These are phyloP conservation scores for Caenorhabditis virilis DNA, from an alignment of 2,888 invertebrate genomes.

Conservation along the genomic window DNA sequence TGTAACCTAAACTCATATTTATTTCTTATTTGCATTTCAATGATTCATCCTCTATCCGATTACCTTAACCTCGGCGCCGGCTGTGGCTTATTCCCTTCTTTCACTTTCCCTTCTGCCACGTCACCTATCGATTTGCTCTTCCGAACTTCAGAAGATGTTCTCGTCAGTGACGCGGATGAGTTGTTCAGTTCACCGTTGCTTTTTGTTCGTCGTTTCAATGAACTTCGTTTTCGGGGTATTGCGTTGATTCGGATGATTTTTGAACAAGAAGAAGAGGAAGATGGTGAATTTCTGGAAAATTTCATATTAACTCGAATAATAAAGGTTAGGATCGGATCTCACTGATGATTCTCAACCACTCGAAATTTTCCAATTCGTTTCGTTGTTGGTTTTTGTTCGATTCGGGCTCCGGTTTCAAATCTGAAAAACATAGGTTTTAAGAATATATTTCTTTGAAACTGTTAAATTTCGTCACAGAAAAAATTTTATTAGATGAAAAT, in stretches of 20 bases:
- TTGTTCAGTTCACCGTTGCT: slow-evolving; percentile 28
- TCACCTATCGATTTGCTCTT: slow-evolving; percentile 37
- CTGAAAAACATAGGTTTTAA: slow-evolving; percentile 12
- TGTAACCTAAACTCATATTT: slow-evolving; percentile 18
- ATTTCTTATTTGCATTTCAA: background rate
- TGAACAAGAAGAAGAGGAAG: background rate
- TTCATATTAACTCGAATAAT: slow-evolving; percentile 2
- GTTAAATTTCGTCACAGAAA: no score
- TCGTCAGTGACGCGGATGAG: no score
- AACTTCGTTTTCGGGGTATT: slow-evolving; percentile 23
- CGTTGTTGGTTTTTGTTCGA: slow-evolving; percentile 24
- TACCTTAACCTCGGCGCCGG: slow-evolving; percentile 4
- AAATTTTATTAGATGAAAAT: no score
- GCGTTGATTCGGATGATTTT: slow-evolving; percentile 18
- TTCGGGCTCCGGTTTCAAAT: slow-evolving; percentile 26
- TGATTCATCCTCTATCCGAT: background rate
- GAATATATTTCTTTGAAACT: background rate
- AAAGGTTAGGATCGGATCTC: no score
- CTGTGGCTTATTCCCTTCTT: background rate
- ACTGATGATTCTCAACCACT: slow-evolving; percentile 25
- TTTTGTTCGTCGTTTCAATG: slow-evolving; percentile 42
- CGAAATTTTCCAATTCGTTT: slow-evolving; percentile 38
- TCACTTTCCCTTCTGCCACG: slow-evolving; percentile 8
- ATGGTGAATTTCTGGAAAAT: background rate
- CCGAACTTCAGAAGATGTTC: slow-evolving; percentile 41